Conservation (phyloP, 2,797 vertebrate genomes). For the Falco concolor region DNA sequence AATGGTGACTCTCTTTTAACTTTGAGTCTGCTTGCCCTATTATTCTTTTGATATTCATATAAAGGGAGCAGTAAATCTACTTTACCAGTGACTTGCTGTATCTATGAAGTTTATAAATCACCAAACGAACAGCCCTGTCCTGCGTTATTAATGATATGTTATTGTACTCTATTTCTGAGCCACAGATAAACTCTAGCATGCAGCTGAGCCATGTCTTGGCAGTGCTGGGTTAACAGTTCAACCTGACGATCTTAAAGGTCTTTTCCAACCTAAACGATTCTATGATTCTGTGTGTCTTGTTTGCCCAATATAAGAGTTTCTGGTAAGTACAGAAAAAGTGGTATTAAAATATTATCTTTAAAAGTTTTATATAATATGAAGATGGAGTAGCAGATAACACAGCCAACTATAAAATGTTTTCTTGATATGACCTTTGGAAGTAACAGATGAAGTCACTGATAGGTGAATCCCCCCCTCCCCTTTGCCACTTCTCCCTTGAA, state of each 20-base stretch:
- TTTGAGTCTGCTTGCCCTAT: background rate
- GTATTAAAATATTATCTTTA: background rate
- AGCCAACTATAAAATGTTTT: background rate
- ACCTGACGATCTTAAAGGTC: too few relatives aligned
- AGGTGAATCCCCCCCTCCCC: background rate
- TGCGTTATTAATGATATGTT: constrained; percentile 13
- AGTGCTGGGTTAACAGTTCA: too few relatives aligned
- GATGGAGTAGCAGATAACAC: background rate
- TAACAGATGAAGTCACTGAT: background rate
- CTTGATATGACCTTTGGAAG: background rate
- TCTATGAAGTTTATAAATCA: background rate
- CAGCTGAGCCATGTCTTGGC: background rate
- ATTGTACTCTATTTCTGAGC: background rate
- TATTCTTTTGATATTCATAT: background rate
- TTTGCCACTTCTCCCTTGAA: background rate
- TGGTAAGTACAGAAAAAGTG: background rate
- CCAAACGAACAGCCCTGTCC: background rate
- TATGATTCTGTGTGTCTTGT: background rate
- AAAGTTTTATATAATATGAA: background rate
- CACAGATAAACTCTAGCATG: background rate
- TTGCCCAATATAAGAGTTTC: background rate
- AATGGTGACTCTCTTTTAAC: background rate
- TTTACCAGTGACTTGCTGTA: background rate
- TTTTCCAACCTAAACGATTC: too few relatives aligned
- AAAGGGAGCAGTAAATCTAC: background rate